These are phyloP conservation scores for Lerista edwardsae DNA, from an alignment of 2,797 vertebrate species.

Conservation along the genomic window DNA sequence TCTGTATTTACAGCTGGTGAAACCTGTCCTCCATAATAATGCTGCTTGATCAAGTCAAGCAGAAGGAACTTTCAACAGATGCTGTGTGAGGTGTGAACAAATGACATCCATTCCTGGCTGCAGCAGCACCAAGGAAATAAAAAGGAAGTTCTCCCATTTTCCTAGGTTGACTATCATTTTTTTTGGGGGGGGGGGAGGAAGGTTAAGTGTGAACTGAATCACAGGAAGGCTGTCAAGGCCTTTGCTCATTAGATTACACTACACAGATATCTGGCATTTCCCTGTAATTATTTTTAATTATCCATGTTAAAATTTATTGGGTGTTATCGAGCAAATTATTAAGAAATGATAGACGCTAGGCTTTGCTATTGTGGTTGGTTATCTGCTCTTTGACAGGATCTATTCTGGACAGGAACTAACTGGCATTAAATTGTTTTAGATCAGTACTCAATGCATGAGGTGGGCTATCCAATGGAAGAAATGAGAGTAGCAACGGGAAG, in stretches of 20 bases:
- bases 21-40: slow-evolving; percentile 12
- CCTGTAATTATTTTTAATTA: slow-evolving; percentile 35
- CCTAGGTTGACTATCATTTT: neutral
- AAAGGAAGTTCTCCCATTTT: neutral
- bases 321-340: slow-evolving; percentile 33
- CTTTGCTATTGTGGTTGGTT: neutral
- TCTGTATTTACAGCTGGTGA: slow-evolving; percentile 28
- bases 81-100: slow-evolving; percentile 25
- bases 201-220: neutral
- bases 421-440: neutral
- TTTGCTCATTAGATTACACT: slow-evolving; percentile 27
- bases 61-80: slow-evolving; percentile 11
- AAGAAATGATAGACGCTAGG: neutral
- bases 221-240: neutral
- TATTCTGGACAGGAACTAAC: neutral
- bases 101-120: slow-evolving; percentile 17
- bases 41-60: slow-evolving; percentile 20
- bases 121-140: slow-evolving; percentile 33
- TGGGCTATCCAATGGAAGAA: neutral
- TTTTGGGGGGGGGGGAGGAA: neutral
- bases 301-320: slow-evolving; percentile 21
- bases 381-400: neutral
- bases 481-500: neutral
- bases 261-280: neutral
- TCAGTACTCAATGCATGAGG: neutral